phyloP scores from a whole-genome alignment of 2,888 invertebrate species.

The Sphaerolaimus hirsutus region DNA sequence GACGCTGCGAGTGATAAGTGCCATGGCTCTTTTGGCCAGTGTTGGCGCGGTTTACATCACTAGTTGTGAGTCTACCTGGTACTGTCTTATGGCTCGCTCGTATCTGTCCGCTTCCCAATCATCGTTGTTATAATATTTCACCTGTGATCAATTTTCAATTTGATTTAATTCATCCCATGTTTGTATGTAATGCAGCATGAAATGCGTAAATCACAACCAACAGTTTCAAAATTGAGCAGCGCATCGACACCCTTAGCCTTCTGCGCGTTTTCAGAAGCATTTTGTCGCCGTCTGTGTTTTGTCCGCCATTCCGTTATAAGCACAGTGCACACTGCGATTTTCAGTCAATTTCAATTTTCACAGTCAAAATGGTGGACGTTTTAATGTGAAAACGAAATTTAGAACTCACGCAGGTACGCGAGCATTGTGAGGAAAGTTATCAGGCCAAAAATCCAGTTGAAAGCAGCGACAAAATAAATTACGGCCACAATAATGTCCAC shows the following conservation, averaged over 20 bases:
- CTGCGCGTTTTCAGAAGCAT: constrained; percentile 69
- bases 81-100: constrained; percentile 54
- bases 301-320: constrained; percentile 90
- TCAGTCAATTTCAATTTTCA: background rate
- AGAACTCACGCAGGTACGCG: constrained; percentile 57
- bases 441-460: constrained; percentile 78
- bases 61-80: constrained; percentile 39
- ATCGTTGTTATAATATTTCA: constrained; percentile 84
- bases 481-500: constrained; percentile 73
- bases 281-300: constrained; percentile 75
- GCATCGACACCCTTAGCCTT: constrained; percentile 69
- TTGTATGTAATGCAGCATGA: too few relatives aligned
- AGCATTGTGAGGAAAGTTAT: constrained; percentile 81
- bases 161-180: background rate
- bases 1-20: too few relatives aligned
- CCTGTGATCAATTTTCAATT: constrained; percentile 15
- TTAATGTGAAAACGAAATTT: background rate
- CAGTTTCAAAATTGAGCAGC: constrained; percentile 85
- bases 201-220: too few relatives aligned
- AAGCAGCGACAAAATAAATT: constrained; percentile 56
- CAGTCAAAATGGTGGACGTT: background rate
- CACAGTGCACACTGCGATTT: constrained; percentile 49
- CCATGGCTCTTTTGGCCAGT: too few relatives aligned
- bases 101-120: constrained; percentile 65
- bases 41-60: too few relatives aligned